Evolutionary conservation across 2,888 invertebrate species (phyloP), one percentile per base, ranked within the genome.

Genomic region (Orthosia cruda): DNA sequence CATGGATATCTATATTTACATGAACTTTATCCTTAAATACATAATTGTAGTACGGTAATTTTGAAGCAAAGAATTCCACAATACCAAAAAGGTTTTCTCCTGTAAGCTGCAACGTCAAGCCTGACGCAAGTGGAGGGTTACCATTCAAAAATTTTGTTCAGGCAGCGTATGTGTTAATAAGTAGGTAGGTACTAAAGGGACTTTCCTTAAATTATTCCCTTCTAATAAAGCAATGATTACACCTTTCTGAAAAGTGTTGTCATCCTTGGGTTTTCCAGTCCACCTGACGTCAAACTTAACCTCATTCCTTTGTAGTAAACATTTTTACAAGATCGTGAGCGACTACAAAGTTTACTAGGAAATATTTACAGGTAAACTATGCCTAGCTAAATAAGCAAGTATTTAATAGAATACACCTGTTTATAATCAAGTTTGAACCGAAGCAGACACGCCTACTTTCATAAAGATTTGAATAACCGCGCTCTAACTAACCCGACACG

Each of bases 261-360:
- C 67, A 63, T 47, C 26, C 49, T 13, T 32, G 50, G 84, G 16
- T 66, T 83, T 81, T 55, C 63, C 66, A 16, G 23, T 32, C 18
- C 26, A 49, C 4, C 4, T 68, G 77, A 71, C 83, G 78, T 83
- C 78, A 77, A 76, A 64, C 59, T 77, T 61, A 52, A 82, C 59
- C 67, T 64, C 4, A 64, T 59, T 77, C 32, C 1, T 16, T 61
- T 20, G 20, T n/a, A 50, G n/a, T 16, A 57, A 64, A 71, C 64
- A 50, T 62, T 67, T 67, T 64, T 47, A 55, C 18, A 40, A 47
- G 32, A 64, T 66, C 20, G 45, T 58, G 63, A 26, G 13, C 5
- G 57, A 3, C 52, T 57, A 16, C 18, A 47, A 52, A 55, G 2
- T 18, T 66, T 78, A 40, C 57, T 54, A 12, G 26, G 66, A 57